phyloP scores from a whole-genome alignment of 2,888 invertebrate species.

The Asteroscopus sphinx region DNA sequence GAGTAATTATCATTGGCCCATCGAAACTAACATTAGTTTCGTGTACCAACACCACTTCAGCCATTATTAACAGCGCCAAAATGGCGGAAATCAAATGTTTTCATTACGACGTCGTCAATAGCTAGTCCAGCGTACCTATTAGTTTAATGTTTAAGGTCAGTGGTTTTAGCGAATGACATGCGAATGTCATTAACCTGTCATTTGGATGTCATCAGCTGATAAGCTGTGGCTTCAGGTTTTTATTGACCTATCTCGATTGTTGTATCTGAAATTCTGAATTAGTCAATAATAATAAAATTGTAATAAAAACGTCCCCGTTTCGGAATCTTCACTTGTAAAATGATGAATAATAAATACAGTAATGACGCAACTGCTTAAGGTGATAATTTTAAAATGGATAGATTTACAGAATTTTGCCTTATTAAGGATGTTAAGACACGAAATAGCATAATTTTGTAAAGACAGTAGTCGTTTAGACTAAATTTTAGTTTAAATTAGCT shows the following conservation, averaged over 20 bases:
- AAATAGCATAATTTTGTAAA: constrained; percentile 48
- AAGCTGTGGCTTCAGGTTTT: constrained; percentile 17
- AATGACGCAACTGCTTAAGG: constrained; percentile 3
- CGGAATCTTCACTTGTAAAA: constrained; percentile 12
- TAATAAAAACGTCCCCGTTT: constrained; percentile 31
- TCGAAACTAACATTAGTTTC: too few relatives aligned
- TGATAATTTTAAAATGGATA: constrained; percentile 32
- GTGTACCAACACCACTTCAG: too few relatives aligned
- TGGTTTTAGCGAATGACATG: not conserved
- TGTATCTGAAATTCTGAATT: constrained; percentile 39
- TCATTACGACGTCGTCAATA: too few relatives aligned
- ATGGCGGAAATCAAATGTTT: too few relatives aligned
- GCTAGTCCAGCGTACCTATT: too few relatives aligned
- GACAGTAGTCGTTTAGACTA: constrained; percentile 32
- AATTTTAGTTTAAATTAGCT: constrained; percentile 30
- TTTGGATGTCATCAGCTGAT: constrained; percentile 1
- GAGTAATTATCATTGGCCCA: too few relatives aligned
- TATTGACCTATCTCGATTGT: constrained; percentile 22
- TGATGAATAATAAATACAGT: constrained; percentile 5
- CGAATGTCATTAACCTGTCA: not conserved
- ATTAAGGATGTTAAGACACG: constrained; percentile 49
- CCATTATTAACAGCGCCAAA: too few relatives aligned
- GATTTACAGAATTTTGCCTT: constrained; percentile 52
- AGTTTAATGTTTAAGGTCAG: too few relatives aligned
- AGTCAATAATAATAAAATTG: constrained; percentile 35